These are phyloP conservation scores for Aphyosemion australe DNA, from an alignment of 2,113 vertebrate species.

Conservation along the genomic window DNA sequence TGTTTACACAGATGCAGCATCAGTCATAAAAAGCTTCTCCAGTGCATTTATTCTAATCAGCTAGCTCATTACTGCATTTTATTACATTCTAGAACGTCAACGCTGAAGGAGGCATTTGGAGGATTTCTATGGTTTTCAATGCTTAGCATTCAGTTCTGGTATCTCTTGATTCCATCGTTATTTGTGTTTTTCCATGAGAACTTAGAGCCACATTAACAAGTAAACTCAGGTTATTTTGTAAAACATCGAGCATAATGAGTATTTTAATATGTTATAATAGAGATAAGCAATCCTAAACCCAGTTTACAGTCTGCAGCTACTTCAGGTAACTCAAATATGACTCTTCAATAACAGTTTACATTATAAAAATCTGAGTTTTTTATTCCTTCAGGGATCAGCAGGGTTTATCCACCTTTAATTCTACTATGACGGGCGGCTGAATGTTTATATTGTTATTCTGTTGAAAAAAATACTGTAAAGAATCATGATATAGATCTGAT, in stretches of 20 bases:
- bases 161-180: not conserved
- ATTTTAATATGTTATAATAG: not conserved
- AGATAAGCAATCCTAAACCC: conserved; percentile 6
- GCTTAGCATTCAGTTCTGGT: not conserved
- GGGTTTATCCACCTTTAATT: too few species aligned
- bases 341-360: not conserved
- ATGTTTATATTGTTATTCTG: too few species aligned
- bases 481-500: too few species aligned
- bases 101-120: conserved; percentile 1
- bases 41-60: conserved; percentile 43
- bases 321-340: conserved; percentile 1
- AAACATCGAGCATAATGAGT: not conserved
- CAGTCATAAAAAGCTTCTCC: conserved; percentile 45
- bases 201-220: not conserved
- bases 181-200: not conserved
- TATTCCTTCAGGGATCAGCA: too few species aligned
- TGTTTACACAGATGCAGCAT: conserved; percentile 41
- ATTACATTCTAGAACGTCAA: conserved; percentile 20
- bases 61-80: conserved; percentile 37
- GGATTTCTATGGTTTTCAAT: conserved; percentile 1
- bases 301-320: not conserved
- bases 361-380: too few species aligned
- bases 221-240: not conserved
- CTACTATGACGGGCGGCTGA: too few species aligned
- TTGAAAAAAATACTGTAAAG: too few species aligned